phyloP scores from a whole-genome alignment of 2,888 invertebrate species.

The Dynastes grantii region DNA sequence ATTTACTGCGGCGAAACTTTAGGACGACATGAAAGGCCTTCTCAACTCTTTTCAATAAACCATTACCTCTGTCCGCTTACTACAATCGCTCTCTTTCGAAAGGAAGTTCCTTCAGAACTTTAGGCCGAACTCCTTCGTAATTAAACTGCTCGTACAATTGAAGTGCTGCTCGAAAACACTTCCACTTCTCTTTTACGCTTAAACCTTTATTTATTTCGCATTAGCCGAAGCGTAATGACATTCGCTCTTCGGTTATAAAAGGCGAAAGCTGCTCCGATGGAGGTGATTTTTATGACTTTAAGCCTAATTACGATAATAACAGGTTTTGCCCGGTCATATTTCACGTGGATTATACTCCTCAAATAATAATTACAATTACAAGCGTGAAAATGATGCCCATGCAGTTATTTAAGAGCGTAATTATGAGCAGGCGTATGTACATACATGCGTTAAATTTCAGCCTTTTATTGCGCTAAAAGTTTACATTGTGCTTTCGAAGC shows the following conservation, averaged over 20 bases:
- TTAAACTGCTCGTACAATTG: slow-evolving; percentile 27
- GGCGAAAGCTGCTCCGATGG: neutral
- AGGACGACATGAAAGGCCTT: slow-evolving; percentile 17
- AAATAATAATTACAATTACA: slow-evolving; percentile 9
- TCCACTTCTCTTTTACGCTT: slow-evolving; percentile 1
- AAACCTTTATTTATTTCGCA: slow-evolving; percentile 29
- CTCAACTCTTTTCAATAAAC: slow-evolving; percentile 25
- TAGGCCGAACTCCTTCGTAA: slow-evolving; percentile 29
- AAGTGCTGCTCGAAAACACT: slow-evolving; percentile 10
- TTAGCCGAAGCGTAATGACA: slow-evolving; percentile 36
- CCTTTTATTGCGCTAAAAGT: slow-evolving; percentile 6
- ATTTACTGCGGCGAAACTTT: slow-evolving; percentile 26
- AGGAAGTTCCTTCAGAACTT: slow-evolving; percentile 26
- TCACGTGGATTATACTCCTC: slow-evolving; percentile 3
- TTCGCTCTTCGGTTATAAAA: slow-evolving; percentile 11
- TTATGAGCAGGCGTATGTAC: slow-evolving; percentile 3
- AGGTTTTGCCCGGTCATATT: neutral
- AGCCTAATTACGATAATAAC: slow-evolving; percentile 21
- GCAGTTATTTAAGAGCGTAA: slow-evolving; percentile 7
- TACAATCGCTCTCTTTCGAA: slow-evolving; percentile 20
- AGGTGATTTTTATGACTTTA: slow-evolving; percentile 11
- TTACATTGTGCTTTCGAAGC: slow-evolving; percentile 19
- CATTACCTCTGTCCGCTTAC: neutral
- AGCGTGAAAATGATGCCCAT: slow-evolving; percentile 1
- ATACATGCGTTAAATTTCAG: neutral